Evolutionary conservation across 2,888 invertebrate species (phyloP).

Genomic region (Pomacea canaliculata): DNA sequence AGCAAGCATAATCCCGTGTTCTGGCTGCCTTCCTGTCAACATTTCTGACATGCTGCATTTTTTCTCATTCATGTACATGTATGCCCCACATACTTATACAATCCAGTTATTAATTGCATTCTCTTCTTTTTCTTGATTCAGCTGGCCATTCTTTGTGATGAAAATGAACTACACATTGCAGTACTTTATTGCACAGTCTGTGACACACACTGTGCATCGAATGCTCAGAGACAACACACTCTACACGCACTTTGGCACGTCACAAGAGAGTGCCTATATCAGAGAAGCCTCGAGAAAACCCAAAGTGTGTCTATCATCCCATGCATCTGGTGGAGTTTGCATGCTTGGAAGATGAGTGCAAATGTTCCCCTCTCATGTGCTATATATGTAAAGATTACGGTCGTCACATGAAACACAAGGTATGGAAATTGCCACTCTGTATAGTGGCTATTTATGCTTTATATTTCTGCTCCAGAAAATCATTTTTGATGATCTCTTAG

Average conservation of each 20-base stretch:
- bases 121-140: slow-evolving; percentile 35
- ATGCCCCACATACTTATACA: too few relatives aligned
- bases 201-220: slow-evolving; percentile 73
- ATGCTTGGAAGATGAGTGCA: slow-evolving; percentile 74
- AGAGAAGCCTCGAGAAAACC: slow-evolving; percentile 74
- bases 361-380: slow-evolving; percentile 74
- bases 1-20: too few relatives aligned
- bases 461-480: too few relatives aligned
- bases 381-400: slow-evolving; percentile 76
- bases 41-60: too few relatives aligned
- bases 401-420: slow-evolving; percentile 74
- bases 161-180: slow-evolving; percentile 74
- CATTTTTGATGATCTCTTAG: too few relatives aligned
- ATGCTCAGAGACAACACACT: slow-evolving; percentile 73
- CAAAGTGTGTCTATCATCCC: slow-evolving; percentile 73
- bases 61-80: too few relatives aligned
- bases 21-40: too few relatives aligned
- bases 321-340: slow-evolving; percentile 75
- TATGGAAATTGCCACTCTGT: slow-evolving; percentile 40
- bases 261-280: slow-evolving; percentile 74
- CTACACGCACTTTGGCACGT: slow-evolving; percentile 73
- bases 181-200: slow-evolving; percentile 75
- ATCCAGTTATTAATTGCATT: background rate
- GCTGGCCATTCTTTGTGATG: slow-evolving; percentile 73
- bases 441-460: too few relatives aligned